Evolutionary conservation across 2,888 invertebrate species (phyloP), one percentile per base, ranked within the genome.

Genomic region (Griposia aprilina): DNA sequence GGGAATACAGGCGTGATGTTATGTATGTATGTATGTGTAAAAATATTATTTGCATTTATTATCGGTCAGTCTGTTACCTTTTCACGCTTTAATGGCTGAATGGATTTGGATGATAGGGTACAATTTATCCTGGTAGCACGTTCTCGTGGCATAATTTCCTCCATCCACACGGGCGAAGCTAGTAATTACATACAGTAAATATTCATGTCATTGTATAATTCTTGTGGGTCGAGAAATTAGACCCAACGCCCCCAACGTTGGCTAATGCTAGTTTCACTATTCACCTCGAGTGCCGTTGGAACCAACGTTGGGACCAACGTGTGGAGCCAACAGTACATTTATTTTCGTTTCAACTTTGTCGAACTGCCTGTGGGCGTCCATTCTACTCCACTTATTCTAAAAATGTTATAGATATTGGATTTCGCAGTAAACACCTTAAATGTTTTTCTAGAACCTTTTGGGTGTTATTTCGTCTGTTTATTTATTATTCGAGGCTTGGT

Each of bases 391-490:
- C 74, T 48, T 65, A 48, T 71, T 78, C 82, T 71, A 75, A 82
- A 85, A 85, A 60, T 66, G 65, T 78, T 74, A 81, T 81, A 79
- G 52, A 80, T 83, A 80, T 79, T 82, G 67, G 75, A 75, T 75
- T 71, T 80, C 79, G 30, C 10, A 67, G 59, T 80, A 57, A 81
- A 80, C 57, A 57, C 4, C 62, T 70, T 74, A 60, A 80, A 72
- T 57, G 41, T 15, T 15, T 74, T 57, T 59, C 41, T 30, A n/a
- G 60, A 55, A 80, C 17, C 55, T 80, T 48, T 17, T 55, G 69
- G 30, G 41, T 41, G 41, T 77, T 50, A 57, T 77, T 71, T 10
- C n/a, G 60, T 60, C 48, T 30, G 41, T 81, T 62, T 81, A 82
- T 81, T 82, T 70, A 55, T 57, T 82, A 55, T 82, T 76, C 62